Conservation (phyloP, 2,888 invertebrate genomes). For the Scelioninae gen. 1 region DNA sequence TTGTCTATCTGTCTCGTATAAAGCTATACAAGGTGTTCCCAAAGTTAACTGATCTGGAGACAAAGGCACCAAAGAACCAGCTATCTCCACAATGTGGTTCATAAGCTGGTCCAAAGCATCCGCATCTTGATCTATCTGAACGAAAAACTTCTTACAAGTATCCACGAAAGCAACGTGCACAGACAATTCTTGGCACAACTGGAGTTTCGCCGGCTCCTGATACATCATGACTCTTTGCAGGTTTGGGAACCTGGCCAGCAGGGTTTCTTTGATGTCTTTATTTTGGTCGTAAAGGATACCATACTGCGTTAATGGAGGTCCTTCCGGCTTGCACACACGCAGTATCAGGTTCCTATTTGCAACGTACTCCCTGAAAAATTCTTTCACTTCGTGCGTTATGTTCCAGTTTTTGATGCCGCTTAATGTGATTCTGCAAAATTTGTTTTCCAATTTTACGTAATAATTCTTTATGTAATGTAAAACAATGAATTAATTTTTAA, state of each 20-base stretch:
- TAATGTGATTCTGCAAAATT: conserved; percentile 85
- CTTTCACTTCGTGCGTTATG: conserved; percentile 87
- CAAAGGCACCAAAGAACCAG: conserved; percentile 84
- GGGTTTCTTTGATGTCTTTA: conserved; percentile 87
- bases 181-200: conserved; percentile 71
- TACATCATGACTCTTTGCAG: conserved; percentile 67
- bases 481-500: too few species aligned
- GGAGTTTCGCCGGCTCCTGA: conserved; percentile 70
- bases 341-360: conserved; percentile 87
- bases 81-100: conserved; percentile 88
- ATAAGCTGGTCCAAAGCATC: conserved; percentile 88
- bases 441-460: too few species aligned
- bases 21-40: conserved; percentile 89
- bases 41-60: conserved; percentile 84
- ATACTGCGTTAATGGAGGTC: conserved; percentile 90
- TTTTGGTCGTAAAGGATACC: conserved; percentile 87
- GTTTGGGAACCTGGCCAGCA: conserved; percentile 82
- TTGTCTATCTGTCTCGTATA: too few species aligned
- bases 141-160: conserved; percentile 90
- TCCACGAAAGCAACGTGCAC: conserved; percentile 88
- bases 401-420: conserved; percentile 87
- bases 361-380: conserved; percentile 89
- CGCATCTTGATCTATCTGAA: conserved; percentile 88
- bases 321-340: conserved; percentile 89
- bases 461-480: too few species aligned